Percentiles rank a stretch among this genome's conserved stretches.
Conservation (phyloP, 2,888 invertebrate genomes). For the Nomada fabriciana region DNA sequence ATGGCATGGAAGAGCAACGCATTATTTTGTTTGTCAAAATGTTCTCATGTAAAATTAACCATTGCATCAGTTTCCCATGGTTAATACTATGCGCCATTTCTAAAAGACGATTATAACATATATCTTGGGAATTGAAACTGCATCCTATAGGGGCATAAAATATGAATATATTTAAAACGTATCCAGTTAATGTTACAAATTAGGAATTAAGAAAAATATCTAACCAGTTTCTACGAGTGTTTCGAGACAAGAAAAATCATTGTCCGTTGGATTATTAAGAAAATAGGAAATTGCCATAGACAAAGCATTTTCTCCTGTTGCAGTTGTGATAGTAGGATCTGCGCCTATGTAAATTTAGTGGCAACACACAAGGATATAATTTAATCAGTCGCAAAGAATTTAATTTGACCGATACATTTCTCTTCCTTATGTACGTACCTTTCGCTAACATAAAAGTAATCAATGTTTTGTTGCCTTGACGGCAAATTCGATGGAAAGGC, state of each 20-base stretch:
- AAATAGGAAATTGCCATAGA: conserved; percentile 54
- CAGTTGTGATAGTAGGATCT: conserved; percentile 43
- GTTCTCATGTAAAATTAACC: conserved; percentile 49
- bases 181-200: background rate
- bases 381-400: background rate
- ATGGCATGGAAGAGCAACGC: conserved; percentile 40
- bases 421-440: conserved; percentile 36
- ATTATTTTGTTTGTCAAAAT: background rate
- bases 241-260: conserved; percentile 54
- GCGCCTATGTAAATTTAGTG: conserved; percentile 45
- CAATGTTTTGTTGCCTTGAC: conserved; percentile 46
- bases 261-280: conserved; percentile 43
- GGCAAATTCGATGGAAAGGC: conserved; percentile 61
- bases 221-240: conserved; percentile 46
- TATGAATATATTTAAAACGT: background rate
- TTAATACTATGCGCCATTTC: conserved; percentile 36
- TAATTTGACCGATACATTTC: background rate
- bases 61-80: conserved; percentile 47
- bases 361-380: background rate
- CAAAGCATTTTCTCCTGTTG: conserved; percentile 58
- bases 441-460: conserved; percentile 62
- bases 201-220: background rate
- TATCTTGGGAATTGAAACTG: conserved; percentile 22
- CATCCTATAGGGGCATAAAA: conserved; percentile 41
- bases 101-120: conserved; percentile 42